Percentiles rank a stretch among this genome's conserved stretches.
phyloP scores from a whole-genome alignment of 2,113 vertebrate genomes.

The Indri indri region DNA sequence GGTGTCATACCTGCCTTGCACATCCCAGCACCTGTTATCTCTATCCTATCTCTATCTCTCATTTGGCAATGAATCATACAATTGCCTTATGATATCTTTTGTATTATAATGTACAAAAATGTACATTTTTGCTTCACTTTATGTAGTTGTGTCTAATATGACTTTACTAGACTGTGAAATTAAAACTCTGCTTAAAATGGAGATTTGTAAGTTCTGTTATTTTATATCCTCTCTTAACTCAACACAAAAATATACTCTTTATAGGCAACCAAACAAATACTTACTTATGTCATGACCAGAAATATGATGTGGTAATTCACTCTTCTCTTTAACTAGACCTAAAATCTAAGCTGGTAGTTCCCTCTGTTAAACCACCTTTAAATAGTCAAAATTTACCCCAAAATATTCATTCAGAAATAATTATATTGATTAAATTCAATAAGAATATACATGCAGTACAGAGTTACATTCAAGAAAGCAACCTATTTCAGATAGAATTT shows the following conservation, averaged over 20 bases:
- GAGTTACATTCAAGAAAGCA: background rate
- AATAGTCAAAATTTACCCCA: background rate
- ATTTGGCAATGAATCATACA: background rate
- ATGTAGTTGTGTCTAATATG: background rate
- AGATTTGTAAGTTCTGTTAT: background rate
- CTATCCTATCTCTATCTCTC: background rate
- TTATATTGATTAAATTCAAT: background rate
- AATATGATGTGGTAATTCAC: background rate
- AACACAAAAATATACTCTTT: background rate
- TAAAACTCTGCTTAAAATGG: background rate
- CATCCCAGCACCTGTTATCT: background rate
- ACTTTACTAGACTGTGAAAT: background rate
- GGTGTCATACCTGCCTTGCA: background rate
- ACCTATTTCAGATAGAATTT: background rate
- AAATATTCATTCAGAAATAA: background rate
- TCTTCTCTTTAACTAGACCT: background rate
- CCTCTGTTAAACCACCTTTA: background rate
- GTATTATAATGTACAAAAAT: background rate
- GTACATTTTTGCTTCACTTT: background rate
- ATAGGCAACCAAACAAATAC: background rate
- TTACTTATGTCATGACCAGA: background rate
- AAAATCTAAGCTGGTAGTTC: background rate
- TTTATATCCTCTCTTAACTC: background rate
- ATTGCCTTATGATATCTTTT: background rate
- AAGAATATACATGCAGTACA: background rate